A percentile compares a stretch with the other conserved stretches of the same genome.
These are phyloP conservation scores for Syngnathoides biaculeatus DNA, from an alignment of 2,113 vertebrate genomes.

Conservation along the genomic window DNA sequence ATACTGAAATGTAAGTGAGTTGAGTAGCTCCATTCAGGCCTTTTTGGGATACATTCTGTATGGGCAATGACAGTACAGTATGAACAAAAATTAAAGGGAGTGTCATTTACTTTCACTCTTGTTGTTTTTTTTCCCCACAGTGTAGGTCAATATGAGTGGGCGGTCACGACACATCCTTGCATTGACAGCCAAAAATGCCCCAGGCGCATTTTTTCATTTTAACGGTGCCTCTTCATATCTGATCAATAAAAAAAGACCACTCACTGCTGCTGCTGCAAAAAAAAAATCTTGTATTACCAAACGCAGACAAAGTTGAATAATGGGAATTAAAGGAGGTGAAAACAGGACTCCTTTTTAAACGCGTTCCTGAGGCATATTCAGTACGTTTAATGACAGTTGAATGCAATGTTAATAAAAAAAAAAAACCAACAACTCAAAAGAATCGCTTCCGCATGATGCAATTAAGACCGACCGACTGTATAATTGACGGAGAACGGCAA, in stretches of 20 bases:
- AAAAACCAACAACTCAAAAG: background rate
- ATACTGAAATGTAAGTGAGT: too few species aligned
- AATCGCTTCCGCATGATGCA: slow-evolving; percentile 12
- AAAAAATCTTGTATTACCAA: background rate
- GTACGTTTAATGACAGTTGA: too few species aligned
- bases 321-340: background rate
- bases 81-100: too few species aligned
- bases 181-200: slow-evolving; percentile 31
- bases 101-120: too few species aligned
- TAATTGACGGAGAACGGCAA: slow-evolving; percentile 12
- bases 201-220: slow-evolving; percentile 21
- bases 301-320: background rate
- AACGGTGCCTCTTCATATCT: slow-evolving; percentile 13
- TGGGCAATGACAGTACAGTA: too few species aligned
- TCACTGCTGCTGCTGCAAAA: slow-evolving; percentile 10
- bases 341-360: background rate
- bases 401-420: background rate
- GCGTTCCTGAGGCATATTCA: too few species aligned
- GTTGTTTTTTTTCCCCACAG: background rate
- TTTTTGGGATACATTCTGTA: too few species aligned
- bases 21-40: too few species aligned
- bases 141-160: background rate
- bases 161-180: slow-evolving; percentile 8
- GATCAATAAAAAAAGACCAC: slow-evolving; percentile 43
- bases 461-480: slow-evolving; percentile 15